Evolutionary conservation across 2,797 vertebrate species (phyloP).

Genomic region (Cygnus olor): DNA sequence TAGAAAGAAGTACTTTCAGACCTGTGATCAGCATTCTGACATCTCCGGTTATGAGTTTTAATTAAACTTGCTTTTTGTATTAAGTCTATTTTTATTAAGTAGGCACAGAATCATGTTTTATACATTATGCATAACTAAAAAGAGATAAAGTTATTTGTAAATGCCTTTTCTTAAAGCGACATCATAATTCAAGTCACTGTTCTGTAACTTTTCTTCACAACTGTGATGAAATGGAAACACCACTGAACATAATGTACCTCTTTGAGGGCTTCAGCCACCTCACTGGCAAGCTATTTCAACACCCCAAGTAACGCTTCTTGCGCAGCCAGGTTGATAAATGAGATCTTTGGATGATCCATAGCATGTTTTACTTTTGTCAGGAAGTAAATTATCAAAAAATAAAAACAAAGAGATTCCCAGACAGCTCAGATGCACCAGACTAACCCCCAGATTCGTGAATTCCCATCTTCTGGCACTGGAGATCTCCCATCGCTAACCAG

Average conservation of each 20-base stretch:
- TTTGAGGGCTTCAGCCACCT: neutral
- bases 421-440: neutral
- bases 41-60: slow-evolving; percentile 41
- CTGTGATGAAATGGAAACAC: neutral
- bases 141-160: neutral
- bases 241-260: neutral
- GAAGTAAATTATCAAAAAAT: neutral
- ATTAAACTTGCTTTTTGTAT: slow-evolving; percentile 54
- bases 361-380: neutral
- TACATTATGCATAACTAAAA: slow-evolving; percentile 6
- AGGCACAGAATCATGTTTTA: neutral
- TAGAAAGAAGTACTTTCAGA: slow-evolving; percentile 31
- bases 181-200: neutral
- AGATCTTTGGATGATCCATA: neutral
- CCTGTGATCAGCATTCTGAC: slow-evolving; percentile 28
- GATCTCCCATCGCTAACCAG: neutral
- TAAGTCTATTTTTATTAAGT: slow-evolving; percentile 44
- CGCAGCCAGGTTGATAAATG: neutral
- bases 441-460: neutral
- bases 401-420: neutral
- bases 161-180: neutral
- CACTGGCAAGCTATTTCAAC: neutral
- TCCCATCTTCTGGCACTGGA: neutral
- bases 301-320: neutral
- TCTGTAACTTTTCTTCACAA: neutral